Evolutionary conservation across 2,797 vertebrate species (phyloP).

Genomic region (Sciurus vulgaris): DNA sequence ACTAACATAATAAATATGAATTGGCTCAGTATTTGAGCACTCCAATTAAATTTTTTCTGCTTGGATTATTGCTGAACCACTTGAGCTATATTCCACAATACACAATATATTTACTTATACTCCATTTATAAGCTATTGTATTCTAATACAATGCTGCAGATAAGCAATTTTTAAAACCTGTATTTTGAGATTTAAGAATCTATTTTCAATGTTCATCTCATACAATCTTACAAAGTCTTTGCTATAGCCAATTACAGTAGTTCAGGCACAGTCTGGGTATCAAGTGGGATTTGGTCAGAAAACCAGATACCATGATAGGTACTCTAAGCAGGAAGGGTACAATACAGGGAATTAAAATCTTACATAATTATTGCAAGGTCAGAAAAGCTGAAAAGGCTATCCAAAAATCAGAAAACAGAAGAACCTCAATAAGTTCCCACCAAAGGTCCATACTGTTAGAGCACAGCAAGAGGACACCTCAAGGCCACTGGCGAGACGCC

Average conservation of each 20-base stretch:
- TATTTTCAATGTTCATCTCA: neutral
- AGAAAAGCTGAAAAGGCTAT: neutral
- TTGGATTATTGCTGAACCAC: constrained; percentile 37
- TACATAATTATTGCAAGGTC: neutral
- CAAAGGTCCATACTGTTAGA: neutral
- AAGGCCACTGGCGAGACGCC: neutral
- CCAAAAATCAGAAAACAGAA: neutral
- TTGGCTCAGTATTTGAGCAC: constrained; percentile 31
- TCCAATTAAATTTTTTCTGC: constrained; percentile 53
- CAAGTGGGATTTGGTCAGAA: constrained; percentile 8
- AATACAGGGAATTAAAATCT: neutral
- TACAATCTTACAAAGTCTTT: neutral
- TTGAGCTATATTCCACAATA: constrained; percentile 40
- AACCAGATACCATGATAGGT: neutral
- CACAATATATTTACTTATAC: neutral
- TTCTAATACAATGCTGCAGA: neutral
- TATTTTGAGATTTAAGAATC: neutral
- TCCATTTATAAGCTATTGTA: neutral
- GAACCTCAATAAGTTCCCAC: neutral
- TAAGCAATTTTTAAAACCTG: neutral
- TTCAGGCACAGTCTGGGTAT: neutral
- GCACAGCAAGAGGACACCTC: neutral
- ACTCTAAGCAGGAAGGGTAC: neutral
- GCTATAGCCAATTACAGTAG: neutral
- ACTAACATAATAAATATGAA: constrained; percentile 58